phyloP scores from a whole-genome alignment of 2,113 vertebrate genomes.

The Petromus typicus region DNA sequence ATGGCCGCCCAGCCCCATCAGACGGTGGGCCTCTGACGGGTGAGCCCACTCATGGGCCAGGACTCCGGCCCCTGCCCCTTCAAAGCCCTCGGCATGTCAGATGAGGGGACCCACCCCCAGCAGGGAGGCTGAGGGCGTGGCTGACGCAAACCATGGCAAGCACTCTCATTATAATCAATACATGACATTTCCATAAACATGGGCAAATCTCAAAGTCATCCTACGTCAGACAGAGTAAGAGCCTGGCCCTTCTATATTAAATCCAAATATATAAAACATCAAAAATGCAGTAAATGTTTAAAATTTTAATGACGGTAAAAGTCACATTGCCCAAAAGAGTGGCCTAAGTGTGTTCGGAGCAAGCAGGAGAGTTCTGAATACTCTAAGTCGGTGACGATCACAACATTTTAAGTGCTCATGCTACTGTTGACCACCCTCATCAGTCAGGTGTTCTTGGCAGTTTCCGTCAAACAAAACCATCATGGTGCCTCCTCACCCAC shows the following conservation, averaged over 20 bases:
- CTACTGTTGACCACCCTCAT: neutral
- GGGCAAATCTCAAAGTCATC: neutral
- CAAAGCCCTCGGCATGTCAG: neutral
- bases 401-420: neutral
- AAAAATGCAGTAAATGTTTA: neutral
- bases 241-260: neutral
- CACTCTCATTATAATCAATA: neutral
- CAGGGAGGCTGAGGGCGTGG: neutral
- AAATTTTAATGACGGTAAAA: neutral
- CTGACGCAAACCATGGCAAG: neutral
- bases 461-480: neutral
- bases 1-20: neutral
- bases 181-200: neutral
- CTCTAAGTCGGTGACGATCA: neutral
- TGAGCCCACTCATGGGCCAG: neutral
- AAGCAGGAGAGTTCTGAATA: neutral
- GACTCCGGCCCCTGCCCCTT: no score
- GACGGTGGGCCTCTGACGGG: neutral
- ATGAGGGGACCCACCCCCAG: neutral
- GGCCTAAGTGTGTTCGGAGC: neutral
- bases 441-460: neutral
- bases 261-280: neutral
- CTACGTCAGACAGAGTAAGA: conserved; percentile 18
- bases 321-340: neutral
- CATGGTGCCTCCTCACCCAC: neutral